These are phyloP conservation scores for Pogonognathellus flavescens DNA, from an alignment of 1,140 invertebrate species.

Conservation along the genomic window DNA sequence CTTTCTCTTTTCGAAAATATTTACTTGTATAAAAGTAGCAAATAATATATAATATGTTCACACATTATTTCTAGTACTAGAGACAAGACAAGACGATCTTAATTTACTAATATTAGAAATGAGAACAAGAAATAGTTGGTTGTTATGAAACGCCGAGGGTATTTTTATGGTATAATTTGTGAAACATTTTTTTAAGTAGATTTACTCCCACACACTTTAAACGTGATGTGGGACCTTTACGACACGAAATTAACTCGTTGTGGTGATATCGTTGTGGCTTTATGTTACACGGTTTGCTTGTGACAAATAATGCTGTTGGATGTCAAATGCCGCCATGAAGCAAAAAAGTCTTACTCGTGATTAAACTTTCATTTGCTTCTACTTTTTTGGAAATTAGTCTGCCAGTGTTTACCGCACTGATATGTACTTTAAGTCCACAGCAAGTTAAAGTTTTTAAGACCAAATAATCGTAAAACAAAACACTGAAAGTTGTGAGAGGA, in stretches of 20 bases:
- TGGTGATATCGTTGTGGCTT: conserved; percentile 13
- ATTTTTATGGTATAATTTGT: too few species aligned
- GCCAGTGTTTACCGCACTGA: not conserved
- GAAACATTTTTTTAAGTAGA: conserved; percentile 43
- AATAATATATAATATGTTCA: too few species aligned
- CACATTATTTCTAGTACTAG: too few species aligned
- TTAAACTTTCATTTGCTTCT: not conserved
- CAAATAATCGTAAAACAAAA: conserved; percentile 5
- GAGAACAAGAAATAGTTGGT: too few species aligned
- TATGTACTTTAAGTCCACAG: not conserved
- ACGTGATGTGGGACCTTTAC: conserved; percentile 38
- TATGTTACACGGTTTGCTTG: not conserved
- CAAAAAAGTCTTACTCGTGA: not conserved
- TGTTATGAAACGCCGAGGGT: too few species aligned
- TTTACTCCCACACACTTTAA: conserved; percentile 25
- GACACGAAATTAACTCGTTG: conserved; percentile 43
- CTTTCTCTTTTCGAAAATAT: too few species aligned
- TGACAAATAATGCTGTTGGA: not conserved
- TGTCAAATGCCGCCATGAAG: not conserved
- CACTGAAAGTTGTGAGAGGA: too few species aligned
- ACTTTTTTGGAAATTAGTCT: conserved; percentile 1
- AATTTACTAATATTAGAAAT: too few species aligned
- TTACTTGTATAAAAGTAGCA: too few species aligned
- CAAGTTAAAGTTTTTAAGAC: conserved; percentile 29
- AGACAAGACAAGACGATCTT: too few species aligned